phyloP scores from a whole-genome alignment of 2,888 invertebrate genomes.

The Trissonchulus sp. region DNA sequence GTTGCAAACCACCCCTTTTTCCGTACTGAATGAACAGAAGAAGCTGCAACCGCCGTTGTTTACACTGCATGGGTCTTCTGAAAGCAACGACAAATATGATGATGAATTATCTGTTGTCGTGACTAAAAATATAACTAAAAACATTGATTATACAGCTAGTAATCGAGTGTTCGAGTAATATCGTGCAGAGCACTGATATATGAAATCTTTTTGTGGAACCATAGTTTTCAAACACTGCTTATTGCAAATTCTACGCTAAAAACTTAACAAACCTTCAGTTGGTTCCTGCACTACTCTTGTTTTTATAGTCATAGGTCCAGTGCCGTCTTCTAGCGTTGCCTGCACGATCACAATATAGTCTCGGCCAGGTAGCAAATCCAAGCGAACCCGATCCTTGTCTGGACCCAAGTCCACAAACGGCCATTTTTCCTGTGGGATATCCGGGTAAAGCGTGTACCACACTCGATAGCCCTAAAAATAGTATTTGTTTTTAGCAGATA shows the following conservation, averaged over 20 bases:
- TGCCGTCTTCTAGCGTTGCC: background rate
- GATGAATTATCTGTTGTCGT: too few relatives aligned
- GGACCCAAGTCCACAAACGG: background rate
- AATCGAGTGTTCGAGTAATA: too few relatives aligned
- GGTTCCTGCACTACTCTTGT: too few relatives aligned
- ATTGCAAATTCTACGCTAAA: too few relatives aligned
- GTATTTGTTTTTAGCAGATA: too few relatives aligned
- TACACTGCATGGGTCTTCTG: constrained; percentile 9
- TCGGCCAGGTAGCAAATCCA: background rate
- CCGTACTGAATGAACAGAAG: background rate
- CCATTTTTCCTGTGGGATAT: background rate
- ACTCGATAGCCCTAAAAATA: background rate
- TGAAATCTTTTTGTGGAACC: too few relatives aligned
- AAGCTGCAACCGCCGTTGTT: constrained; percentile 20
- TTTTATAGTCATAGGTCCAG: background rate
- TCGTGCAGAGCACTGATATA: too few relatives aligned
- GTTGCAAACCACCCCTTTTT: background rate
- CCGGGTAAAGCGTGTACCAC: background rate
- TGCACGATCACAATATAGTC: background rate
- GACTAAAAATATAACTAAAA: too few relatives aligned
- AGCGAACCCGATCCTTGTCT: background rate
- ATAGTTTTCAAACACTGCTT: too few relatives aligned
- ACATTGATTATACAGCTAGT: too few relatives aligned
- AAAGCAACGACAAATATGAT: too few relatives aligned
- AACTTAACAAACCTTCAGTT: too few relatives aligned